Conservation (phyloP, 2,113 vertebrate species). For the Limanda limanda region DNA sequence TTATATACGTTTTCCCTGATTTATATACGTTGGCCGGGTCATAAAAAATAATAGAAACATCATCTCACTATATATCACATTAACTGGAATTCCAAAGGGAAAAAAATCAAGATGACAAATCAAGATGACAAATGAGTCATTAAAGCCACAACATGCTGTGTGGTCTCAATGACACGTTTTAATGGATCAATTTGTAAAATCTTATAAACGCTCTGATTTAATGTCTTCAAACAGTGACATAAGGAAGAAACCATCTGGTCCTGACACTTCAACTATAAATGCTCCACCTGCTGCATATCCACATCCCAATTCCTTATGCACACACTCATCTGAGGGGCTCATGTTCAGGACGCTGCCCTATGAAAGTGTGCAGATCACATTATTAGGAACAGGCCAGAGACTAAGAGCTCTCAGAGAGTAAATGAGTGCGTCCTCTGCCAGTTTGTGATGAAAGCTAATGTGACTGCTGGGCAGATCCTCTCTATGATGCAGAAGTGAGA, state of each 20-base stretch:
- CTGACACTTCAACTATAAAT: slow-evolving; percentile 24
- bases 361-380: background rate
- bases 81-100: background rate
- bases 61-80: too few relatives aligned
- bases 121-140: slow-evolving; percentile 4
- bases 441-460: slow-evolving; percentile 53
- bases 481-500: slow-evolving; percentile 50
- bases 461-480: slow-evolving; percentile 39
- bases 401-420: slow-evolving; percentile 31
- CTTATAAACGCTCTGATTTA: background rate
- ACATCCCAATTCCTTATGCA: slow-evolving; percentile 8
- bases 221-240: background rate
- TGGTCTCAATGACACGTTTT: background rate
- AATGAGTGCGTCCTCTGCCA: slow-evolving; percentile 30
- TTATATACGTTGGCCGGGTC: too few relatives aligned
- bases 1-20: too few relatives aligned
- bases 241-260: slow-evolving; percentile 28
- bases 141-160: background rate
- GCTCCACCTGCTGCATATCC: slow-evolving; percentile 12
- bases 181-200: background rate
- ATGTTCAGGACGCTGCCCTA: too few relatives aligned
- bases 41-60: too few relatives aligned
- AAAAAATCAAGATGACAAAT: background rate
- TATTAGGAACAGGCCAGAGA: slow-evolving; percentile 4
- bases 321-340: too few relatives aligned